Conservation (phyloP, 1,140 invertebrate genomes). For the Nylanderia fulva region DNA sequence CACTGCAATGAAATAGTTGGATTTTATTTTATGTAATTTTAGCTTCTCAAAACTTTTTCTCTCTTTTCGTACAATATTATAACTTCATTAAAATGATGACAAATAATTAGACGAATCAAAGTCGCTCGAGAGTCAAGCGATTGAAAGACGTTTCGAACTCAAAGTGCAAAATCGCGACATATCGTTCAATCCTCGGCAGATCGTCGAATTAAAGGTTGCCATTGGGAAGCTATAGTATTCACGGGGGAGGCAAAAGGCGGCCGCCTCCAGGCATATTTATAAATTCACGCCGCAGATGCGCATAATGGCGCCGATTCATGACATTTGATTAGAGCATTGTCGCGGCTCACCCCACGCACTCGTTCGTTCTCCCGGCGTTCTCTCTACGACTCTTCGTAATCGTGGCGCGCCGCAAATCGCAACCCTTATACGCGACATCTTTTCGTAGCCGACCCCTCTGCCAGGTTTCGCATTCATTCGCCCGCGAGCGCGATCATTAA, state of each 20-base stretch:
- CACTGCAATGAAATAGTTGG: neutral
- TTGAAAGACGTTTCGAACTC: conserved; percentile 1
- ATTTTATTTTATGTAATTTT: conserved; percentile 4
- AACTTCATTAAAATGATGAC: neutral
- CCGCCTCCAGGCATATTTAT: conserved; percentile 83
- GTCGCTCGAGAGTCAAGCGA: neutral
- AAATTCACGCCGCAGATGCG: conserved; percentile 85
- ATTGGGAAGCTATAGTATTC: conserved; percentile 37
- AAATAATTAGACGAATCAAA: neutral
- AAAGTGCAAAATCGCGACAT: conserved; percentile 20
- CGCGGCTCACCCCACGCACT: conserved; percentile 73
- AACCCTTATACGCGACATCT: conserved; percentile 63
- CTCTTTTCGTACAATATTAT: neutral
- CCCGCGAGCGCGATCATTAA: conserved; percentile 50
- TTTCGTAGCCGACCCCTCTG: conserved; percentile 14
- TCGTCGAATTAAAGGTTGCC: conserved; percentile 56
- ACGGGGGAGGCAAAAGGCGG: conserved; percentile 67
- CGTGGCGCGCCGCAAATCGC: conserved; percentile 65
- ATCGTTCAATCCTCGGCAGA: conserved; percentile 45
- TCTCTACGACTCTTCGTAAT: conserved; percentile 68
- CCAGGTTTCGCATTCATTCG: neutral
- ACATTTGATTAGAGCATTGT: conserved; percentile 86
- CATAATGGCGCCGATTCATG: conserved; percentile 85
- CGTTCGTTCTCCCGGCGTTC: conserved; percentile 70
- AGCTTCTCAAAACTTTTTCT: neutral